Base-by-base conservation (phyloP, 2,888 invertebrate species). In the Chrysolina haemoptera region DNA sequence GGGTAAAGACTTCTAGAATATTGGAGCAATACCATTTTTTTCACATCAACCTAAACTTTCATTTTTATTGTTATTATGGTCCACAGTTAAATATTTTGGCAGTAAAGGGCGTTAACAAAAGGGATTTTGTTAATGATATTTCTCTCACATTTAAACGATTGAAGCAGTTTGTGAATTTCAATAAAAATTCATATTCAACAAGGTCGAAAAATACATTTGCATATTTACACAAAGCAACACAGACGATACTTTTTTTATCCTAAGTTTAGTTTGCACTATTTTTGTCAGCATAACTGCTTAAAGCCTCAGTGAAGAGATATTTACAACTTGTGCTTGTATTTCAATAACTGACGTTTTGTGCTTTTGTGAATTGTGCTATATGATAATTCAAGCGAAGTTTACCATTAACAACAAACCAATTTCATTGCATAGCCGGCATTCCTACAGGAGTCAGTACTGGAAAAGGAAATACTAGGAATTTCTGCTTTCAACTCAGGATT, bases 181-280 rank as follows among this genome's bases (percentile, higher is more conserved):
- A 79, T 77, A 78, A 74, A 77, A 79, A 79, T 78, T 78, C 79
- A 81, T 75, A 68, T 76, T 69, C 68, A 77, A 77, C 77, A 79
- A 73, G 70, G 74, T 81, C 81, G 75, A 81, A 82, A 82, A 82
- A 81, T 81, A 81, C 77, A 70, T 75, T 70, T 46, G 80, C 79
- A 48, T 81, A 79, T 81, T 62, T 81, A 81, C 79, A 80, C 40
- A 62, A 78, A 79, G 79, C 78, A 77, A 76, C 76, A 77, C 71
- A 48, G 43, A 72, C 64, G 66, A 68, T 74, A 70, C 46, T 40
- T 68, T 63, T 63, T 75, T 62, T 72, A 76, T 69, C 75, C 76
- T 78, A 79, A 77, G 78, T 76, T 79, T 80, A 80, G 71, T 81
- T 82, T 81, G 81, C 80, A 81, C 82, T 82, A 79, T 81, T 50